Conservation (phyloP, 92 coral and sea anemone genomes). For the Porites evermanni region DNA sequence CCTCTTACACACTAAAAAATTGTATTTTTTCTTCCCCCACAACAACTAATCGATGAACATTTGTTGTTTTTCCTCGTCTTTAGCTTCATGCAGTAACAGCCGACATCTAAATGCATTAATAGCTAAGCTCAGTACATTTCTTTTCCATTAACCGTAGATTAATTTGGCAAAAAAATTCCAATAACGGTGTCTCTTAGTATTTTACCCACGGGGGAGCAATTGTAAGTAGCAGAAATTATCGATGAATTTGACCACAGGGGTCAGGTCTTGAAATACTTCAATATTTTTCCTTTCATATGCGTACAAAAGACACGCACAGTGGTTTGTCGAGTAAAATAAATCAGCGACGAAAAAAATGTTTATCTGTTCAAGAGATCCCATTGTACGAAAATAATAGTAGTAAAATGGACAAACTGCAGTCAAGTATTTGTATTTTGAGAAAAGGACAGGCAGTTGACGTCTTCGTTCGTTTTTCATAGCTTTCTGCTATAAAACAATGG, state of each 20-base stretch:
- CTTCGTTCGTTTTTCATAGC: not conserved
- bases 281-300: conserved; percentile 49
- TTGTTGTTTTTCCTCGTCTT: not conserved
- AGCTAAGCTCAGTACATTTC: not conserved
- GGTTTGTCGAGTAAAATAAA: conserved; percentile 12
- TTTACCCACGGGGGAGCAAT: conserved; percentile 61
- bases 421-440: not conserved
- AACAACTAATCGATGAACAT: not conserved
- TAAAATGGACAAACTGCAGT: conserved; percentile 1
- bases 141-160: not conserved
- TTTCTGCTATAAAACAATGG: conserved; percentile 20
- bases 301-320: conserved; percentile 38
- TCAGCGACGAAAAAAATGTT: conserved; percentile 11
- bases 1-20: not conserved
- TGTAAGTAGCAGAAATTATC: conserved; percentile 34
- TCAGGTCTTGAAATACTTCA: conserved; percentile 45
- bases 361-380: not conserved
- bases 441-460: conserved; percentile 4
- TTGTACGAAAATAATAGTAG: not conserved
- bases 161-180: conserved; percentile 55
- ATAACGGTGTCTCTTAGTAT: conserved; percentile 51
- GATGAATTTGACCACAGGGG: conserved; percentile 55
- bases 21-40: conserved; percentile 5
- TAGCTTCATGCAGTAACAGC: not conserved
- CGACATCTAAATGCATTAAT: not conserved